These are phyloP conservation scores for Agapornis roseicollis DNA, from an alignment of 2,113 vertebrate genomes.

Conservation along the genomic window DNA sequence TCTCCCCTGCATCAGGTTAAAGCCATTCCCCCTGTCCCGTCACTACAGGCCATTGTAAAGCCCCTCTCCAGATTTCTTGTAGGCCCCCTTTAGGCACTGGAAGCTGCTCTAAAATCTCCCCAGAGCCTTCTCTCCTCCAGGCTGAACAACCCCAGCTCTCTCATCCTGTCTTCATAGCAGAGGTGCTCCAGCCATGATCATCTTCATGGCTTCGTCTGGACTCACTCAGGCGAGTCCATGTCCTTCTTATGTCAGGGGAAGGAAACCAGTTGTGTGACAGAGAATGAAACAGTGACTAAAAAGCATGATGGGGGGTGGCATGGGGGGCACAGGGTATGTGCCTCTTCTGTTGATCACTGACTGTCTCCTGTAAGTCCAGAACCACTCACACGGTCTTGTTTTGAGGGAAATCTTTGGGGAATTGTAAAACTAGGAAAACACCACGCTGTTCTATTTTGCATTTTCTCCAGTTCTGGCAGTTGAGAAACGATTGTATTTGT, in stretches of 20 bases:
- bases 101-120: background rate
- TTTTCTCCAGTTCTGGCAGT: background rate
- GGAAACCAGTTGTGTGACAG: background rate
- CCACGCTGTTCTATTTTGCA: background rate
- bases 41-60: background rate
- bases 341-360: background rate
- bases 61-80: background rate
- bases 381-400: fast-evolving
- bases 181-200: background rate
- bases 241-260: background rate
- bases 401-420: background rate
- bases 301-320: background rate
- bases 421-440: background rate
- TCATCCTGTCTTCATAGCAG: background rate
- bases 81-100: background rate
- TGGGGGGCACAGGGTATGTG: background rate
- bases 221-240: background rate
- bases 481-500: background rate
- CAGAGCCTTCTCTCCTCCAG: background rate
- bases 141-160: background rate
- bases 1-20: background rate
- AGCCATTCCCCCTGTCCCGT: background rate
- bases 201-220: background rate
- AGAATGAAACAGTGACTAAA: background rate
- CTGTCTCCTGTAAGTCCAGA: background rate